Conservation (phyloP, 2,797 vertebrate species). For the Chelon labrosus region DNA sequence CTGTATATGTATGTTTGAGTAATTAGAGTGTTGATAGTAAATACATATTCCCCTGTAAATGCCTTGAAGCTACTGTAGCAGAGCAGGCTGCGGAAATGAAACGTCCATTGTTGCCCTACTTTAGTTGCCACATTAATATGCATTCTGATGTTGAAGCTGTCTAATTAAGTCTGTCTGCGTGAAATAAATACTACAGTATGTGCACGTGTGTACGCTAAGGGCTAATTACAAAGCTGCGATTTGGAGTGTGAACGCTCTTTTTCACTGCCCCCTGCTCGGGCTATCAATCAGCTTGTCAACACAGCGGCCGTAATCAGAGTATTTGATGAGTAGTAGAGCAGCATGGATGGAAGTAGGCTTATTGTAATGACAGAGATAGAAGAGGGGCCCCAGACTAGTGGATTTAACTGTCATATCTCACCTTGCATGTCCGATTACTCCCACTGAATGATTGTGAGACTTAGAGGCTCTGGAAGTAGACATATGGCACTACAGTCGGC, state of each 20-base stretch:
- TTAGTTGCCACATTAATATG: slow-evolving; percentile 68
- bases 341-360: slow-evolving; percentile 35
- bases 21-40: slow-evolving; percentile 6
- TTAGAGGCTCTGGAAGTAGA: slow-evolving; percentile 32
- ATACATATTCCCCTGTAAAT: slow-evolving; percentile 21
- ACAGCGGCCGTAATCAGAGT: slow-evolving; percentile 54
- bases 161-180: slow-evolving; percentile 74
- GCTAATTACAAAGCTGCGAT: slow-evolving; percentile 68
- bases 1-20: neutral
- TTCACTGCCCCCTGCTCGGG: slow-evolving; percentile 54
- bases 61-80: slow-evolving; percentile 23
- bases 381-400: slow-evolving; percentile 5
- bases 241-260: slow-evolving; percentile 64
- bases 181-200: slow-evolving; percentile 48
- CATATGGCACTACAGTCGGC: neutral
- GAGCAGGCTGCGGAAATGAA: slow-evolving; percentile 54
- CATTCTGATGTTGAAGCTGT: slow-evolving; percentile 54
- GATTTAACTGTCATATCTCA: slow-evolving; percentile 35
- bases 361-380: slow-evolving; percentile 42
- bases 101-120: slow-evolving; percentile 51
- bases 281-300: slow-evolving; percentile 73
- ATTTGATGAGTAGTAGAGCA: slow-evolving; percentile 59
- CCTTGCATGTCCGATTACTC: slow-evolving; percentile 21
- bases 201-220: slow-evolving; percentile 50
- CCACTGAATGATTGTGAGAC: slow-evolving; percentile 23